phyloP scores from a whole-genome alignment of 2,113 vertebrate genomes.

The Edolisoma coerulescens region DNA sequence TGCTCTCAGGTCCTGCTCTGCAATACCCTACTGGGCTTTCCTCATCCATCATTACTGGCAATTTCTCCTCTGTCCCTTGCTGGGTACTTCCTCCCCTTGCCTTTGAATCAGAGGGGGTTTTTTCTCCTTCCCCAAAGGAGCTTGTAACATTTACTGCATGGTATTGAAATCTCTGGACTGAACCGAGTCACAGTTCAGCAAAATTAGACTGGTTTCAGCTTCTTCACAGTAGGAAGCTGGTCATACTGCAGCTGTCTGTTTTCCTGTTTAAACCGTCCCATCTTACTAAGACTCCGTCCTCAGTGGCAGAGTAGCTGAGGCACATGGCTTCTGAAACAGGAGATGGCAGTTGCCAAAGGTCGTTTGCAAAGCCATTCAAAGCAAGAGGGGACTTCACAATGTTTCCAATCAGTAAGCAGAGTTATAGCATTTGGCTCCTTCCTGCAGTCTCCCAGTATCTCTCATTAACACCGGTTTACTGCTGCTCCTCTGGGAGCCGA shows the following conservation, averaged over 20 bases:
- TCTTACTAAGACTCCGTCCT: neutral
- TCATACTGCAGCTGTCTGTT: neutral
- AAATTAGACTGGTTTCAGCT: slow-evolving; percentile 35
- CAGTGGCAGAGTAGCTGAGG: neutral
- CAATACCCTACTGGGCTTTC: slow-evolving; percentile 7
- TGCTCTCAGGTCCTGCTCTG: neutral
- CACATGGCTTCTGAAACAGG: slow-evolving; percentile 5
- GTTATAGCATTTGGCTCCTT: slow-evolving; percentile 27
- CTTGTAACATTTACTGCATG: slow-evolving; percentile 21
- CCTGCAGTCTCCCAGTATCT: slow-evolving; percentile 8
- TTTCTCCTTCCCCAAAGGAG: neutral
- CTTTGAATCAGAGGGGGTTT: neutral
- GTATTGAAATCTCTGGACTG: slow-evolving; percentile 31
- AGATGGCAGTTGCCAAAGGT: slow-evolving; percentile 21
- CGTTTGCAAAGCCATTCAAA: neutral
- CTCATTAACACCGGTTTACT: slow-evolving; percentile 46
- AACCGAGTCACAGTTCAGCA: slow-evolving; percentile 44
- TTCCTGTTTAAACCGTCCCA: slow-evolving; percentile 3
- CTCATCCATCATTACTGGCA: slow-evolving; percentile 34
- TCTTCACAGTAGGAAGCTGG: slow-evolving; percentile 33
- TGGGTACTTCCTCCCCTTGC: neutral
- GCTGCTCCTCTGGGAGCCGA: slow-evolving; percentile 17
- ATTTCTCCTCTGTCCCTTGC: neutral
- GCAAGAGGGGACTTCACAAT: neutral
- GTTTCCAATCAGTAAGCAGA: slow-evolving; percentile 16